A percentile compares a stretch with the other conserved stretches of the same genome.
Evolutionary conservation across 37 sponge, comb jelly and placozoan genomes (phyloP).

Genomic region (Geodia barretti): DNA sequence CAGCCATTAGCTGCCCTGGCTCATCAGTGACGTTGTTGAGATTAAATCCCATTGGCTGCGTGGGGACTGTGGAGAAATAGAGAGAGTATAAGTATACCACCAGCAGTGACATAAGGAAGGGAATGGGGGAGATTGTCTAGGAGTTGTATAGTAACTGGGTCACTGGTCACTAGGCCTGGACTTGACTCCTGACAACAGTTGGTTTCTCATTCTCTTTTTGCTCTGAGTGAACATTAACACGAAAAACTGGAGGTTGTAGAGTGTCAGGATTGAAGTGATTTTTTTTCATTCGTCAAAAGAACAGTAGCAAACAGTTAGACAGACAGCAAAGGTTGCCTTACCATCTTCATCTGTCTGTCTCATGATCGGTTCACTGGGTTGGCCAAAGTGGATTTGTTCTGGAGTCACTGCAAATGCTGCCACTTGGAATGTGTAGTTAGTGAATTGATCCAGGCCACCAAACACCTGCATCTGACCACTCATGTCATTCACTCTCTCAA

Average conservation of each 20-base stretch:
- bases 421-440: constrained; percentile 44
- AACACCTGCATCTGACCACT: constrained; percentile 13
- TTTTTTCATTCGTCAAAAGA: too few species aligned
- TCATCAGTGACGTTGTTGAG: not conserved
- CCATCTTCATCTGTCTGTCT: constrained; percentile 7
- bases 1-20: not conserved
- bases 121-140: too few species aligned
- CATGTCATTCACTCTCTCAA: constrained; percentile 17
- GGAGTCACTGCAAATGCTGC: constrained; percentile 29
- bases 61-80: too few species aligned
- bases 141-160: too few species aligned
- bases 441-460: constrained; percentile 29
- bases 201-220: too few species aligned
- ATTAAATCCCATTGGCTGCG: not conserved
- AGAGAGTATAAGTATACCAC: too few species aligned
- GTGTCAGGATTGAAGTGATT: too few species aligned
- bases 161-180: too few species aligned
- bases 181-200: too few species aligned
- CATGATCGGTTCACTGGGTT: not conserved
- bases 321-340: not conserved
- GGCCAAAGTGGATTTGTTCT: not conserved
- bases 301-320: not conserved
- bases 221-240: too few species aligned
- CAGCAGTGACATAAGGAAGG: too few species aligned
- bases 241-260: too few species aligned